phyloP scores from a whole-genome alignment of 2,797 vertebrate species.

The Megalops cyprinoides region DNA sequence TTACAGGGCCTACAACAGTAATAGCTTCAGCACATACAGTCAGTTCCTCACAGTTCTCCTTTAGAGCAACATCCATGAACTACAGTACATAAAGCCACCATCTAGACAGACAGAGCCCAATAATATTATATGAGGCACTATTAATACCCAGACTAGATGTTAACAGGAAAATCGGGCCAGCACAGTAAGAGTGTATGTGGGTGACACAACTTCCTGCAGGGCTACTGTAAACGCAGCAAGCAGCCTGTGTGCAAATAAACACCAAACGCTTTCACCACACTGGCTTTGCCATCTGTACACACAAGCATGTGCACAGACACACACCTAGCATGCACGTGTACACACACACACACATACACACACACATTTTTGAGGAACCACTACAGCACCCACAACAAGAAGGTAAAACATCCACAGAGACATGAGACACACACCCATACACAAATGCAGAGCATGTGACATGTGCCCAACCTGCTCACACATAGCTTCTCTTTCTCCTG shows the following conservation, averaged over 20 bases:
- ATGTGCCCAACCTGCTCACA: no score
- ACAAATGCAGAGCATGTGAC: no score
- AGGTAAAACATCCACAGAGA: no score
- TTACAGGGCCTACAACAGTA: neutral
- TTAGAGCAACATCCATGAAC: neutral
- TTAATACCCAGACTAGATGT: neutral
- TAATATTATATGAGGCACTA: neutral
- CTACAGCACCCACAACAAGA: no score
- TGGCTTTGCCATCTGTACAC: conserved; percentile 54
- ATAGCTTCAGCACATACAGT: neutral
- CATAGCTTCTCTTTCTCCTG: no score
- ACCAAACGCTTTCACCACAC: conserved; percentile 60
- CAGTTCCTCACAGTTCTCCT: neutral
- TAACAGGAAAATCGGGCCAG: neutral
- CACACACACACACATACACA: conserved; percentile 40
- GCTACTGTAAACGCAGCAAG: neutral
- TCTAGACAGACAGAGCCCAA: no score
- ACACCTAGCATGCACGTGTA: conserved; percentile 40
- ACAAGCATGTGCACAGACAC: conserved; percentile 69
- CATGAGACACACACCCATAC: no score
- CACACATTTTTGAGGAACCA: neutral
- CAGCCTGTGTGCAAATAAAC: conserved; percentile 52
- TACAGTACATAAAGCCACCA: neutral
- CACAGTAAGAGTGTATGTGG: neutral
- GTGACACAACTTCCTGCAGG: neutral